These are phyloP conservation scores for Siniperca undulata DNA, from an alignment of 2,797 vertebrate species.

Conservation along the genomic window DNA sequence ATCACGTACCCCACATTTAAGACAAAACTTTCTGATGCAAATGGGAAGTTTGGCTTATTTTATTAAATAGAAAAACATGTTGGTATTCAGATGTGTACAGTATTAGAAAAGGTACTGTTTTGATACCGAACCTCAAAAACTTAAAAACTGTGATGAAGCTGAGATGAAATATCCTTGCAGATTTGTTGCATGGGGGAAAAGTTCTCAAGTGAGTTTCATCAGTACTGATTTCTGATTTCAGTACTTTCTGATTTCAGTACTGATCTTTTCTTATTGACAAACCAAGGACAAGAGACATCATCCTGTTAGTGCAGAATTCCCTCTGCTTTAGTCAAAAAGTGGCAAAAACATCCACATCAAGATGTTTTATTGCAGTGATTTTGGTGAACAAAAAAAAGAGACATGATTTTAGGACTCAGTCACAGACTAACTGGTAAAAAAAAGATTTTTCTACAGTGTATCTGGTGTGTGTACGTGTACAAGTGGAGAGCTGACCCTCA, in stretches of 20 bases:
- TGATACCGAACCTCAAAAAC: too few relatives aligned
- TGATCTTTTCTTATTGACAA: not conserved
- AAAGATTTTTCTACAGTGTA: not conserved
- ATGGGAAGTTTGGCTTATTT: not conserved
- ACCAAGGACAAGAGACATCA: slow-evolving; percentile 12
- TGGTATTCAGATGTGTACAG: not conserved
- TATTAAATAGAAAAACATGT: not conserved
- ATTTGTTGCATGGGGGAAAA: not conserved
- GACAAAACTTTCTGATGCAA: not conserved
- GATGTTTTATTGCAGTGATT: not conserved
- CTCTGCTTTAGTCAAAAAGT: not conserved
- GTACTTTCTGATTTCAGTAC: too few relatives aligned
- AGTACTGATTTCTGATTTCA: not conserved
- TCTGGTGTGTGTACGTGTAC: not conserved
- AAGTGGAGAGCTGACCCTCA: slow-evolving; percentile 42
- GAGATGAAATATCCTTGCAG: not conserved
- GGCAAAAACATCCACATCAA: not conserved
- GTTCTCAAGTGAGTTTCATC: slow-evolving; percentile 11
- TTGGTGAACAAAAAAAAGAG: not conserved
- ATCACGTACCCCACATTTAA: too few relatives aligned
- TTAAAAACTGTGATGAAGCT: not conserved
- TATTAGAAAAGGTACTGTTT: not conserved
- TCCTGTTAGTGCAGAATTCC: not conserved
- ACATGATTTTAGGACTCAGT: not conserved
- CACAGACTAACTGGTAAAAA: not conserved